A percentile compares a stretch with the other conserved stretches of the same genome.
phyloP scores from a whole-genome alignment of 2,888 invertebrate species.

The Drosophila testacea region DNA sequence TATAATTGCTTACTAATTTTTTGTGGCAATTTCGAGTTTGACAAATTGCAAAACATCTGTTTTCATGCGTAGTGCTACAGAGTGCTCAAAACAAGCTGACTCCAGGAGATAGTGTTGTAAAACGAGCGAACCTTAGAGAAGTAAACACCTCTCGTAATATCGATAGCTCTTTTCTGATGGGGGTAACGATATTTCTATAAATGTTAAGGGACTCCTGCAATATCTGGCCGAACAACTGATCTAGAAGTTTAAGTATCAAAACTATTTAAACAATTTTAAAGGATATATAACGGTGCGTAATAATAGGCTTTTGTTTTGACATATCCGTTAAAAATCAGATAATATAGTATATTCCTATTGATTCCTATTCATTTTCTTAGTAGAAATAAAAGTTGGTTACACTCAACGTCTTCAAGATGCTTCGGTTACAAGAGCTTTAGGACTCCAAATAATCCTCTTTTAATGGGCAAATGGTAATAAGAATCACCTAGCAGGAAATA shows the following conservation, averaged over 20 bases:
- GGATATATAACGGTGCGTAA: no score
- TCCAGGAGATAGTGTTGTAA: not conserved
- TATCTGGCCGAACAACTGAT: no score
- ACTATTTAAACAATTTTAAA: no score
- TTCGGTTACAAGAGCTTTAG: not conserved
- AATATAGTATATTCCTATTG: not conserved
- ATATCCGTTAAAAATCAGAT: no score
- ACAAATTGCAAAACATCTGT: conserved; percentile 6
- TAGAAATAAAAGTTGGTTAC: not conserved
- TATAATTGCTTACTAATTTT: not conserved
- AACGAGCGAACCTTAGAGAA: no score
- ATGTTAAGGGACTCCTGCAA: no score
- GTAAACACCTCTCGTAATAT: not conserved
- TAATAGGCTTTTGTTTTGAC: no score
- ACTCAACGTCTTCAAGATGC: conserved; percentile 3
- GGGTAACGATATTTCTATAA: no score
- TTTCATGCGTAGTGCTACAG: not conserved
- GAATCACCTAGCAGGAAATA: conserved; percentile 7
- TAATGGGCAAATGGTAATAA: conserved; percentile 3
- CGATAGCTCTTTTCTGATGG: not conserved
- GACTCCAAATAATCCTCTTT: not conserved
- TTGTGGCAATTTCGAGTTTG: not conserved
- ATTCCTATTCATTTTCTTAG: not conserved
- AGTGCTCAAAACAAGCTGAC: not conserved
- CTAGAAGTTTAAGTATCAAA: no score